phyloP scores from a whole-genome alignment of 2,113 vertebrate genomes.

The Entelurus aequoreus region DNA sequence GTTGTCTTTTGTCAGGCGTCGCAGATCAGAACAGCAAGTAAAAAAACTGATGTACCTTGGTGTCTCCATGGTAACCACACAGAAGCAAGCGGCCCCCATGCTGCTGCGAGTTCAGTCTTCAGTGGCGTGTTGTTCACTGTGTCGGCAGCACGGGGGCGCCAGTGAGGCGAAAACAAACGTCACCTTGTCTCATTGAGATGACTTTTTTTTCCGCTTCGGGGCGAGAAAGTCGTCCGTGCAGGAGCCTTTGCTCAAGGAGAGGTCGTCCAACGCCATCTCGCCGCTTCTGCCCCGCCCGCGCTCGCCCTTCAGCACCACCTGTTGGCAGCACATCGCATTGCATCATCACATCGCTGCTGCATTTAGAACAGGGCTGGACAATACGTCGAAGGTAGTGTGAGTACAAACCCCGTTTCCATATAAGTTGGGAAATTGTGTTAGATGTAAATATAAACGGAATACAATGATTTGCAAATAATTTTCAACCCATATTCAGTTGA shows the following conservation, averaged over 20 bases:
- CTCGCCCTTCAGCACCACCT: conserved; percentile 94
- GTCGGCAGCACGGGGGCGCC: conserved; percentile 4
- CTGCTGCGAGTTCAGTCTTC: conserved; percentile 1
- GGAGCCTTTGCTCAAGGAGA: conserved; percentile 81
- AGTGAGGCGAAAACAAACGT: conserved; percentile 48
- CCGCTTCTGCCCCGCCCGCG: conserved; percentile 77
- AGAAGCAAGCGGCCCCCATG: conserved; percentile 43
- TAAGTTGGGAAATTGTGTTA: no score
- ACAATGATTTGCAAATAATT: no score
- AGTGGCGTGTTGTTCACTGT: conserved; percentile 12
- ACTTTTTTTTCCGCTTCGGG: conserved; percentile 33
- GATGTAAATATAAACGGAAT: no score
- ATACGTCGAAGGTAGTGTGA: no score
- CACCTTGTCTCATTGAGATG: conserved; percentile 48
- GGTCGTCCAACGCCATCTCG: conserved; percentile 88
- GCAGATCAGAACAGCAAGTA: conserved; percentile 19
- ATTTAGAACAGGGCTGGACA: no score
- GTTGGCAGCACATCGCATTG: conserved; percentile 15
- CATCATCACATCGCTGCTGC: not conserved
- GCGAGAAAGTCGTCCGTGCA: conserved; percentile 77
- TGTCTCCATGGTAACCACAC: conserved; percentile 33
- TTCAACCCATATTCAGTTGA: no score
- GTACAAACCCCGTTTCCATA: no score
- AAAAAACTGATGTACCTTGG: conserved; percentile 11
- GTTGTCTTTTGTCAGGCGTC: conserved; percentile 5